These are phyloP conservation scores for Rhincodon typus DNA, from an alignment of 2,797 vertebrate species.

Conservation along the genomic window DNA sequence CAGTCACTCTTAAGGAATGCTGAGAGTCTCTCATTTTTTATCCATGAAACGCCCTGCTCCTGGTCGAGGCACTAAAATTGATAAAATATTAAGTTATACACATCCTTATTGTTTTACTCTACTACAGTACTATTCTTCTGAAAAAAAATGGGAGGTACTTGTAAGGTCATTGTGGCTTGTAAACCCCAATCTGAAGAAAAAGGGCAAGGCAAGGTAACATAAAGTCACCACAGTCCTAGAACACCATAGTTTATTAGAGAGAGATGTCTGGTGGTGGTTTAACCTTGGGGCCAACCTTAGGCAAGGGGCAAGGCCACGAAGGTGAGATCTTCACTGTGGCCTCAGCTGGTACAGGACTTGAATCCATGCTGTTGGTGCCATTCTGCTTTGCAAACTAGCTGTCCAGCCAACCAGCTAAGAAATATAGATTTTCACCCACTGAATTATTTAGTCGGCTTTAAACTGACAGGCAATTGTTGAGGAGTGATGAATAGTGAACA, in stretches of 20 bases:
- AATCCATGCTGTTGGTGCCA: no score
- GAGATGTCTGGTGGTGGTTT: no score
- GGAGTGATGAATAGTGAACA: not conserved
- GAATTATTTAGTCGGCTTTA: not conserved
- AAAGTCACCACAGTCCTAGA: no score
- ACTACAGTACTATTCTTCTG: not conserved
- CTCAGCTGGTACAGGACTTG: no score
- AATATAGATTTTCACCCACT: not conserved
- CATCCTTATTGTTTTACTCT: not conserved
- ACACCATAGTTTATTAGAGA: no score
- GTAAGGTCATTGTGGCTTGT: not conserved
- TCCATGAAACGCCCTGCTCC: constrained; percentile 72
- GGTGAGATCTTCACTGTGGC: no score
- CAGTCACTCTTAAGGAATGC: constrained; percentile 83
- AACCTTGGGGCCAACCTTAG: no score
- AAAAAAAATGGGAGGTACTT: not conserved
- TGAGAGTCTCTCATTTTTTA: constrained; percentile 71
- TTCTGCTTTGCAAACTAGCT: no score
- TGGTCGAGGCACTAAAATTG: constrained; percentile 64
- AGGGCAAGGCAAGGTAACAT: no score
- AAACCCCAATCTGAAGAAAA: not conserved
- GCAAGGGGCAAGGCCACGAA: no score
- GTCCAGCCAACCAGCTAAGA: no score
- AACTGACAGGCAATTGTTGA: not conserved
- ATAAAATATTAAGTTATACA: constrained; percentile 35